Percentiles rank a stretch among this genome's conserved stretches.
Conservation (phyloP, 2,888 invertebrate species). For the Acanthoscelides obtectus region DNA sequence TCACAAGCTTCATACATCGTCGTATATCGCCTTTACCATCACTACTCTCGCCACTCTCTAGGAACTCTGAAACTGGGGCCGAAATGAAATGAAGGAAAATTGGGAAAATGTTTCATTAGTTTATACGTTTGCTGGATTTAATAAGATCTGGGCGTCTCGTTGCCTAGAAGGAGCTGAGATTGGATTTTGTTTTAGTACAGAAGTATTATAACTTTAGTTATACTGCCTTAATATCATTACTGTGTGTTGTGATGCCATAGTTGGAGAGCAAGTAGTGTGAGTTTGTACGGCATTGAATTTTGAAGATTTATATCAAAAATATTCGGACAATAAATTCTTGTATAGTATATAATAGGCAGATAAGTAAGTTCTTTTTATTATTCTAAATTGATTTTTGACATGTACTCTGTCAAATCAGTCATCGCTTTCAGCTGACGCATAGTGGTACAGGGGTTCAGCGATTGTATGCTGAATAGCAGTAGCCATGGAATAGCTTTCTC, state of each 20-base stretch:
- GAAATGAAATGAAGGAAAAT: slow-evolving; percentile 20
- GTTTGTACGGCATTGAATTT: too few relatives aligned
- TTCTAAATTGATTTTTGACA: too few relatives aligned
- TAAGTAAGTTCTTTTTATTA: too few relatives aligned
- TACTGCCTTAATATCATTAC: background rate
- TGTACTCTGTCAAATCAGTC: too few relatives aligned
- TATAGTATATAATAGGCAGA: too few relatives aligned
- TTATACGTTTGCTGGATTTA: slow-evolving; percentile 11
- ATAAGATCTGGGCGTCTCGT: background rate
- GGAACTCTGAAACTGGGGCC: slow-evolving; percentile 1
- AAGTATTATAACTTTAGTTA: background rate
- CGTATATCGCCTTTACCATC: background rate
- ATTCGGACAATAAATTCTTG: too few relatives aligned
- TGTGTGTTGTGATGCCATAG: background rate
- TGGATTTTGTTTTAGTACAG: background rate
- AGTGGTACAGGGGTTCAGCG: too few relatives aligned
- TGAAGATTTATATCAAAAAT: too few relatives aligned
- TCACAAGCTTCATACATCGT: background rate
- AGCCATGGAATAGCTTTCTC: too few relatives aligned
- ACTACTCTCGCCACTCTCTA: background rate
- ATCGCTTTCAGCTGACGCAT: too few relatives aligned
- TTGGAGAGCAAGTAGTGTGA: background rate
- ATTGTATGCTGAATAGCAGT: too few relatives aligned
- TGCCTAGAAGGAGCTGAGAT: background rate
- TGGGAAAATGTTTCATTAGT: slow-evolving; percentile 25